Evolutionary conservation across 2,797 vertebrate species (phyloP).

Genomic region (Arremon aurantiirostris): DNA sequence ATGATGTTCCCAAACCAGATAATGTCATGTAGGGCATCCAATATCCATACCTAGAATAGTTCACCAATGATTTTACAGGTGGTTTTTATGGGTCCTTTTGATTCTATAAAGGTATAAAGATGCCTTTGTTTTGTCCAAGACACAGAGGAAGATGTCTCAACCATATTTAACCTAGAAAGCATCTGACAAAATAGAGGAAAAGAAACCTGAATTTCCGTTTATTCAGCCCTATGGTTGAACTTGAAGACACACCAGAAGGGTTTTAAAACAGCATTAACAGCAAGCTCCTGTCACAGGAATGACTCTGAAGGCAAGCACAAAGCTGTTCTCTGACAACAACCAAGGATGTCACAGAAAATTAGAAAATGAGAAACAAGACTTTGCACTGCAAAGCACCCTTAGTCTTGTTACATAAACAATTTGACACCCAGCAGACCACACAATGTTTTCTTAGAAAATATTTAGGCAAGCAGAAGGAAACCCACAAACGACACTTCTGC

Average conservation of each 20-base stretch:
- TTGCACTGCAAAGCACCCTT: background rate
- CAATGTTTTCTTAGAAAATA: background rate
- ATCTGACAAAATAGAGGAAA: background rate
- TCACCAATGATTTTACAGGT: background rate
- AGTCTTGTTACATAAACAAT: background rate
- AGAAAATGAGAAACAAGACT: background rate
- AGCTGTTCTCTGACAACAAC: background rate
- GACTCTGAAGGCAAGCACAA: background rate
- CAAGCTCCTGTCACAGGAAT: background rate
- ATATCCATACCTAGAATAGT: background rate
- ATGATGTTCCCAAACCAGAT: background rate
- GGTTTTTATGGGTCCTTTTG: background rate
- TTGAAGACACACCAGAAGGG: background rate
- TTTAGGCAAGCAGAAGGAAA: background rate
- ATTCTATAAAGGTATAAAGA: background rate
- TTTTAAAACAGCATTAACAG: background rate
- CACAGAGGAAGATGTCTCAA: background rate
- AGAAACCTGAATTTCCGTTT: background rate
- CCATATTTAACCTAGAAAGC: background rate
- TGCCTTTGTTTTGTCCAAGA: background rate
- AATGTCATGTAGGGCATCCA: background rate
- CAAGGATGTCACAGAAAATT: background rate
- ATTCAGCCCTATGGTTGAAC: background rate
- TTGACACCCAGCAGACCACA: background rate
- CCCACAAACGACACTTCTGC: background rate